A percentile compares a stretch with the other conserved stretches of the same genome.
These are phyloP conservation scores for Liasis olivaceus DNA, from an alignment of 2,797 vertebrate genomes.

Conservation along the genomic window DNA sequence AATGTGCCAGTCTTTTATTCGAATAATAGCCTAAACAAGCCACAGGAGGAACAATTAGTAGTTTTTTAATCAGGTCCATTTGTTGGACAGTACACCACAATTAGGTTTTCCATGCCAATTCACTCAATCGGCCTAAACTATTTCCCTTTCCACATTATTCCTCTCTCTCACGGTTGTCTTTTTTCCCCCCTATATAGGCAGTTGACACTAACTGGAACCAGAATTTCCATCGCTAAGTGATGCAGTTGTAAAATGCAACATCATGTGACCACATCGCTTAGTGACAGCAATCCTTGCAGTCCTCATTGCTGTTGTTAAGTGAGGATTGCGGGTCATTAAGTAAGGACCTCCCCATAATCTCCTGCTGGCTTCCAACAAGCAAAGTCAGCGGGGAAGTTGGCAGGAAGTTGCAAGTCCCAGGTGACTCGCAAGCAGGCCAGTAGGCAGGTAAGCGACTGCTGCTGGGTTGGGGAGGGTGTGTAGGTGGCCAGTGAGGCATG, in stretches of 20 bases:
- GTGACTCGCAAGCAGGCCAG: not conserved
- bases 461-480: not conserved
- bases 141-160: not conserved
- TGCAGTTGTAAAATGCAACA: not conserved
- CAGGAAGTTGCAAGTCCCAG: not conserved
- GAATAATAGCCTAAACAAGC: not conserved
- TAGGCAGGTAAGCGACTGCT: not conserved
- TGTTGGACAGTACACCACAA: not conserved
- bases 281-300: not conserved
- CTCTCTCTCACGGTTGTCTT: not conserved
- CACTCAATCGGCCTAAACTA: not conserved
- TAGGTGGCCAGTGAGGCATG: not conserved
- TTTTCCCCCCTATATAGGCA: not conserved
- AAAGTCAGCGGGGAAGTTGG: not conserved
- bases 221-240: not conserved
- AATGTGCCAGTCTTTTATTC: not conserved
- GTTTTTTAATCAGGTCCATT: not conserved
- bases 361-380: not conserved
- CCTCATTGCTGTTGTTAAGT: not conserved
- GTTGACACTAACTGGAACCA: not conserved
- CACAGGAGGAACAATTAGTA: not conserved
- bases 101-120: not conserved
- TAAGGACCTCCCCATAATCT: not conserved
- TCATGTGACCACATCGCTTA: not conserved
- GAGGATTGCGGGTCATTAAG: not conserved